Percentiles rank a stretch among this genome's conserved stretches.
These are phyloP conservation scores for Brachionus asplanchnoidis DNA, from an alignment of 1,140 invertebrate species.

Conservation along the genomic window DNA sequence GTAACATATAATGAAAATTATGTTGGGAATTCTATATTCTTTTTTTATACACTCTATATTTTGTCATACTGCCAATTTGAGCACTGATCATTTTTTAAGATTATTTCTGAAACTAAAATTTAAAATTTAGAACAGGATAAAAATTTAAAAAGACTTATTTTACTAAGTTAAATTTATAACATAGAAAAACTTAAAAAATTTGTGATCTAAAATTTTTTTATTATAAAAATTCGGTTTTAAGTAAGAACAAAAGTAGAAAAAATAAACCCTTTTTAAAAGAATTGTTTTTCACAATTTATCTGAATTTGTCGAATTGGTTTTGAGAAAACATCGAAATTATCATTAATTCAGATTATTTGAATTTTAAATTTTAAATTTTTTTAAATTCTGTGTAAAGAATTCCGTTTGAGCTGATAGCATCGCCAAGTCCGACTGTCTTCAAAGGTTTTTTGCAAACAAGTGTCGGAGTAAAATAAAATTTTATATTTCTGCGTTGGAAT, in stretches of 20 bases:
- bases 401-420: slow-evolving; percentile 59
- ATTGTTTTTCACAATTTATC: background rate
- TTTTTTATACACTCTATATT: too few species aligned
- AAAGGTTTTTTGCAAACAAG: slow-evolving; percentile 58
- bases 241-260: background rate
- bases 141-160: too few species aligned
- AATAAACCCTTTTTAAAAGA: background rate
- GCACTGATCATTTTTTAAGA: too few species aligned
- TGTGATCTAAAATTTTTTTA: background rate
- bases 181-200: background rate
- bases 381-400: slow-evolving; percentile 54
- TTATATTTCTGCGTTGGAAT: slow-evolving; percentile 53
- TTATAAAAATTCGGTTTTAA: background rate
- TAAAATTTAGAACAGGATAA: too few species aligned
- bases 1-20: too few species aligned
- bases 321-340: background rate
- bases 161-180: too few species aligned
- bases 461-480: slow-evolving; percentile 59
- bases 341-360: background rate
- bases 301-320: background rate
- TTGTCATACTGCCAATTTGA: too few species aligned
- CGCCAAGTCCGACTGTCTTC: slow-evolving; percentile 59
- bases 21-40: too few species aligned
- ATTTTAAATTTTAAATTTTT: background rate
- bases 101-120: too few species aligned